These are phyloP conservation scores for Nymphalis io DNA, from an alignment of 1,140 invertebrate species.

Conservation along the genomic window DNA sequence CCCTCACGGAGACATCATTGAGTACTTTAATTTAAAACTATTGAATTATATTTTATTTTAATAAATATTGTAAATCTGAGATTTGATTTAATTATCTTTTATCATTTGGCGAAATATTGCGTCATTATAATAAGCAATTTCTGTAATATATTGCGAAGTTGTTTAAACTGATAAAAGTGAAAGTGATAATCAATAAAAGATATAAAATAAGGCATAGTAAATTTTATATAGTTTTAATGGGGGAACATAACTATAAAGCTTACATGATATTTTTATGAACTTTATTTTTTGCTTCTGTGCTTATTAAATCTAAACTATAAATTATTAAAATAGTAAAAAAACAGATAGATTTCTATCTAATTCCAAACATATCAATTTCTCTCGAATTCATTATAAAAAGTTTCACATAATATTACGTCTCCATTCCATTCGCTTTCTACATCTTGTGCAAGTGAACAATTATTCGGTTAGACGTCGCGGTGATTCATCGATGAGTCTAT, in stretches of 20 bases:
- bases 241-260: neutral
- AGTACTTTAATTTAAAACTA: neutral
- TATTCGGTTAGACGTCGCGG: constrained; percentile 63
- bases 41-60: neutral
- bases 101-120: neutral
- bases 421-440: constrained; percentile 58
- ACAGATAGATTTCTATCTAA: constrained; percentile 4
- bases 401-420: constrained; percentile 46
- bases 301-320: constrained; percentile 3
- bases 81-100: neutral
- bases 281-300: neutral
- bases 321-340: neutral
- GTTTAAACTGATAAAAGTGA: neutral
- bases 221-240: neutral
- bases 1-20: constrained; percentile 57
- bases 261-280: neutral
- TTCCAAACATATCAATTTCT: constrained; percentile 8
- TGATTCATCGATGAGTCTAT: constrained; percentile 79
- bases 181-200: neutral
- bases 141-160: neutral
- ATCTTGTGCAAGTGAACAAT: constrained; percentile 72
- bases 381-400: constrained; percentile 31
- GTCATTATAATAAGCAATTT: constrained; percentile 2
- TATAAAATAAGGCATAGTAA: neutral
- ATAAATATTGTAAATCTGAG: neutral